These are phyloP conservation scores for Drosophila hydei DNA, from an alignment of 1,140 invertebrate species.

Conservation along the genomic window DNA sequence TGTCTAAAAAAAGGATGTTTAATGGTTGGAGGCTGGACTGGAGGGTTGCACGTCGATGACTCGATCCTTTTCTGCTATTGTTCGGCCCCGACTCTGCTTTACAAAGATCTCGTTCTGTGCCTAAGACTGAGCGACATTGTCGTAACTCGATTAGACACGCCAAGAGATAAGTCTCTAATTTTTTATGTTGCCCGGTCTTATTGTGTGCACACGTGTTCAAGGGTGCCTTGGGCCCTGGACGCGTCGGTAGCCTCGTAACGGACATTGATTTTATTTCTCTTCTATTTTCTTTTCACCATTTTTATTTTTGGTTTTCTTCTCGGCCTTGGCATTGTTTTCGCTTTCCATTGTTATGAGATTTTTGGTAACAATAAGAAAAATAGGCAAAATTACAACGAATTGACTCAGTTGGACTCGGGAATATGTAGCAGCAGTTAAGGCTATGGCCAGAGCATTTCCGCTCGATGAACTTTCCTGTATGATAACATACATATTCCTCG, in stretches of 20 bases:
- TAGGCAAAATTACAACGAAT: constrained; percentile 48
- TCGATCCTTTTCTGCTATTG: constrained; percentile 60
- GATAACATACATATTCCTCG: not conserved
- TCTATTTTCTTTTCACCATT: constrained; percentile 1
- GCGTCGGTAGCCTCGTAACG: constrained; percentile 49
- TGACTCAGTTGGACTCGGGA: constrained; percentile 10
- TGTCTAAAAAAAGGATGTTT: constrained; percentile 38
- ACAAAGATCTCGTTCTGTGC: constrained; percentile 20
- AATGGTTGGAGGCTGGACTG: constrained; percentile 38
- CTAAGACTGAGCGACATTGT: constrained; percentile 71
- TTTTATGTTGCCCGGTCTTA: constrained; percentile 68
- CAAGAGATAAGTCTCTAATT: constrained; percentile 74
- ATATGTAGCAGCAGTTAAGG: constrained; percentile 27
- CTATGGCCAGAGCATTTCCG: constrained; percentile 48
- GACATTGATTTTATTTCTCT: constrained; percentile 30
- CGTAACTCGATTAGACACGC: constrained; percentile 80
- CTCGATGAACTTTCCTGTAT: not conserved
- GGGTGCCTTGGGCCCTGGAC: constrained; percentile 19
- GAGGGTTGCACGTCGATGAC: constrained; percentile 39
- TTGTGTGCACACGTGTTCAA: constrained; percentile 82
- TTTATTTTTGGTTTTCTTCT: constrained; percentile 4
- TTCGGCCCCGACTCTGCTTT: constrained; percentile 30
- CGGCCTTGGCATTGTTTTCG: constrained; percentile 79
- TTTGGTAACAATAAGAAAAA: constrained; percentile 26
- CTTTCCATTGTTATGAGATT: constrained; percentile 65